Percentiles rank a stretch among this genome's conserved stretches.
phyloP scores from a whole-genome alignment of 2,797 vertebrate genomes.

The Enteromius paludinosus region DNA sequence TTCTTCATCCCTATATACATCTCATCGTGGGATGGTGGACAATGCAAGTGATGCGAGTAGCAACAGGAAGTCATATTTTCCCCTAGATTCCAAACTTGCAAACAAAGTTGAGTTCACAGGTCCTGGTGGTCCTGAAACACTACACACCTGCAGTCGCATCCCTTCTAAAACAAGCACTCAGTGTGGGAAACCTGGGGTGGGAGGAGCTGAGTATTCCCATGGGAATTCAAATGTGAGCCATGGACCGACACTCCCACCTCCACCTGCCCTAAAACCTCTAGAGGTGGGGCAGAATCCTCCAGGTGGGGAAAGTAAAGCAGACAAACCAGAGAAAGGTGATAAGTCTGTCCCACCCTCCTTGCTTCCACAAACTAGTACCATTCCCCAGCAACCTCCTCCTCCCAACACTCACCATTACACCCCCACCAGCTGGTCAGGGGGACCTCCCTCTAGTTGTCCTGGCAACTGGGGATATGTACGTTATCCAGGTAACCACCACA shows the following conservation, averaged over 20 bases:
- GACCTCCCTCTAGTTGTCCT: slow-evolving; percentile 76
- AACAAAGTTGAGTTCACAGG: slow-evolving; percentile 79
- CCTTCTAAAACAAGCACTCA: slow-evolving; percentile 78
- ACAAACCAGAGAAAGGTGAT: slow-evolving; percentile 80
- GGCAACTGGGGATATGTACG: slow-evolving; percentile 82
- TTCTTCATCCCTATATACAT: slow-evolving; percentile 72
- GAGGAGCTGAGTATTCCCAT: slow-evolving; percentile 77
- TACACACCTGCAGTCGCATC: slow-evolving; percentile 72
- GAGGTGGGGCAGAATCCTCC: slow-evolving; percentile 77
- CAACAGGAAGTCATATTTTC: slow-evolving; percentile 80
- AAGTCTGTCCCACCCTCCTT: slow-evolving; percentile 80
- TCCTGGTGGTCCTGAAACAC: slow-evolving; percentile 63
- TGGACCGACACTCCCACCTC: slow-evolving; percentile 78
- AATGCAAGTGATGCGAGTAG: slow-evolving; percentile 72
- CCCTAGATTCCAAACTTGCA: slow-evolving; percentile 80
- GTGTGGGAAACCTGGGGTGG: slow-evolving; percentile 75
- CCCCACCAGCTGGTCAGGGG: slow-evolving; percentile 85
- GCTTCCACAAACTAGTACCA: slow-evolving; percentile 76
- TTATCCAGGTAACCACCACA: slow-evolving; percentile 82
- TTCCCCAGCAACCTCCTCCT: slow-evolving; percentile 77
- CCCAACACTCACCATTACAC: slow-evolving; percentile 87
- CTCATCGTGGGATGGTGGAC: slow-evolving; percentile 74
- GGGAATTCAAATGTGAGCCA: slow-evolving; percentile 75
- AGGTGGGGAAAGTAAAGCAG: slow-evolving; percentile 74
- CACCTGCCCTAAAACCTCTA: slow-evolving; percentile 82